Evolutionary conservation across 2,888 invertebrate species (phyloP), one percentile per base, ranked within the genome.

Genomic region (Euplagia quadripunctaria): DNA sequence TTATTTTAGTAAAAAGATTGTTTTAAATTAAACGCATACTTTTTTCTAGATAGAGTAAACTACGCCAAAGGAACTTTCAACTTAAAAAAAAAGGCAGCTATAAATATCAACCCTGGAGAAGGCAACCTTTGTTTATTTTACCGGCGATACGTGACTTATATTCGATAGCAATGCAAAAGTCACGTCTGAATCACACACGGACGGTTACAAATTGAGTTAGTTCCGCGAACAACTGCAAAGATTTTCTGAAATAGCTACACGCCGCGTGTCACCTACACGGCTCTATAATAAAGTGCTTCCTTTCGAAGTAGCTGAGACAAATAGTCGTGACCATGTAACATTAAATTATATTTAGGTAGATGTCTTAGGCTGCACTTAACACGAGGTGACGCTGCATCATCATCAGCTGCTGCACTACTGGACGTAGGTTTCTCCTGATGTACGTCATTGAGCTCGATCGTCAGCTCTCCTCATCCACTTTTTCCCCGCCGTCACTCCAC

Each of bases 211-310:
- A 77, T 77, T 67, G 70, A 68, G 58, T 72, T 68, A 72, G 64
- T 65, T 64, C 55, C 43, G 41, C 51, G 31, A 90, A 52, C 64
- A 49, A 61, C 20, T 61, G 9, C 31, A 31, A 64, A 70, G 64
- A 64, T 70, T 52, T 51, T 42, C 52, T 55, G 20, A n/a, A 63
- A 70, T 70, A 55, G 43, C 31, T 71, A 61, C 61, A 46, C 20
- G 20, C 31, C 43, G 16, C 17, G 58, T 51, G 41, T 52, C 67
- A 67, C 52, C 61, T 42, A 20, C 68, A 68, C 9, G 20, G 3
- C 58, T 20, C 46, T 43, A 58, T 4, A 7, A 2, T 14, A 16
- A 66, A 51, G 58, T 68, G 68, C 20, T 68, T 58, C 20, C 65
- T 51, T 52, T 58, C 58, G 8, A 20, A 58, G 20, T 43, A 58